phyloP scores from a whole-genome alignment of 2,888 invertebrate species.

The Nomada lathburiana region DNA sequence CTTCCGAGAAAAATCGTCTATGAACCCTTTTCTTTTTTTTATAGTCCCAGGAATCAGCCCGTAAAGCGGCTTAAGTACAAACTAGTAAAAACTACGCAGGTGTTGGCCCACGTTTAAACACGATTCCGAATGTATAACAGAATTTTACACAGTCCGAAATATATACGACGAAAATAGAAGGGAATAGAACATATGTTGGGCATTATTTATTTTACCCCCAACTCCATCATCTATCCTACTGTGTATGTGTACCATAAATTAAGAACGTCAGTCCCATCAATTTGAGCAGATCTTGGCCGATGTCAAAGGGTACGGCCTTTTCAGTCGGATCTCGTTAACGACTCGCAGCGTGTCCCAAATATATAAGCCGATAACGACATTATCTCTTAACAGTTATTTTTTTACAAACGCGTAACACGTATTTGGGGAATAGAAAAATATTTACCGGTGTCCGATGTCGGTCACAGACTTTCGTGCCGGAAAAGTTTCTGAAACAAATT shows the following conservation, averaged over 20 bases:
- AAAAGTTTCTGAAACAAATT: neutral
- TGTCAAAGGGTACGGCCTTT: slow-evolving; percentile 41
- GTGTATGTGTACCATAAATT: neutral
- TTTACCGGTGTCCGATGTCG: slow-evolving; percentile 1
- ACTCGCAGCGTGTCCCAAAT: slow-evolving; percentile 7
- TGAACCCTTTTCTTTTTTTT: too few relatives aligned
- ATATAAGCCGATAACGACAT: slow-evolving; percentile 18
- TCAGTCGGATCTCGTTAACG: slow-evolving; percentile 8
- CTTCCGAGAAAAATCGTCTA: too few relatives aligned
- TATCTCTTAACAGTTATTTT: neutral
- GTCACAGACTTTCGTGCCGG: neutral
- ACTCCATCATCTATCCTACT: neutral
- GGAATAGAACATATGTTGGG: neutral
- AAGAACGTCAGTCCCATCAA: slow-evolving; percentile 7
- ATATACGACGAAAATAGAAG: neutral
- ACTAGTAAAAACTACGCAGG: neutral
- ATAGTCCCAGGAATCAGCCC: too few relatives aligned
- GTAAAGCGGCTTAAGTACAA: neutral
- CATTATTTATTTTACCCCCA: neutral
- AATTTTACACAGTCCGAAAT: too few relatives aligned
- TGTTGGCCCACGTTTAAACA: neutral
- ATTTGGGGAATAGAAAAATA: slow-evolving; percentile 13
- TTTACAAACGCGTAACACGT: neutral
- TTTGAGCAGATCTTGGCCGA: neutral
- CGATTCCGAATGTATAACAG: too few relatives aligned